These are phyloP conservation scores for Peromyscus eremicus DNA, from an alignment of 2,797 vertebrate species.

Conservation along the genomic window DNA sequence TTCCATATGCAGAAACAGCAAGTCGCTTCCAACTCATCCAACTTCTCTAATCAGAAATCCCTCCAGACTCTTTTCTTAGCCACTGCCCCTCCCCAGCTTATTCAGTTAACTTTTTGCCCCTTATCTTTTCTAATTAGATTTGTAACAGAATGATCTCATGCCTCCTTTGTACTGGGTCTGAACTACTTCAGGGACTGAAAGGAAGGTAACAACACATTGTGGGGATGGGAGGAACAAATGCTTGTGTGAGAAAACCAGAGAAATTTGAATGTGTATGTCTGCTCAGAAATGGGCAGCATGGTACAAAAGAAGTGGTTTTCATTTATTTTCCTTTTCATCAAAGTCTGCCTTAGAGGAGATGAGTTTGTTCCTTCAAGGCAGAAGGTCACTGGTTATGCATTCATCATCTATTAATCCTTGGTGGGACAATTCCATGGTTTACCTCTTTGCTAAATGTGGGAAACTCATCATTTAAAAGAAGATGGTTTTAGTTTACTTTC, in stretches of 20 bases:
- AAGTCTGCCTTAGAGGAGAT: conserved; percentile 46
- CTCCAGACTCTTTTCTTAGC: neutral
- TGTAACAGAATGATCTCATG: neutral
- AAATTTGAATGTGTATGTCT: conserved; percentile 64
- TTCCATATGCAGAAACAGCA: neutral
- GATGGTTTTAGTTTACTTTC: neutral
- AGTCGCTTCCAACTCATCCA: neutral
- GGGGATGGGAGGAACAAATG: neutral
- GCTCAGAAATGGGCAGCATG: conserved; percentile 49
- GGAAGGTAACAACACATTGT: neutral
- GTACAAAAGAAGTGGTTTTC: conserved; percentile 68
- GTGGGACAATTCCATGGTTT: neutral
- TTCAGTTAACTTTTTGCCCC: conserved; percentile 5
- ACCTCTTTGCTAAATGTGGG: conserved; percentile 26
- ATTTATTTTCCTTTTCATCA: conserved; percentile 78
- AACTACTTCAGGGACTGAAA: neutral
- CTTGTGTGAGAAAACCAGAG: conserved; percentile 54
- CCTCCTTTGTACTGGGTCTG: conserved; percentile 38
- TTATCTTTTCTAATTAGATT: conserved; percentile 69
- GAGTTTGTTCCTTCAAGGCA: conserved; percentile 22
- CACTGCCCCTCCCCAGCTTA: neutral
- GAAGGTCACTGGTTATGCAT: conserved; percentile 16
- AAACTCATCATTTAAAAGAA: conserved; percentile 58
- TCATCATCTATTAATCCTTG: conserved; percentile 60
- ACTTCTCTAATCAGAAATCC: neutral